Percentiles rank a stretch among this genome's conserved stretches.
These are phyloP conservation scores for Eugnorisma glareosa DNA, from an alignment of 2,888 invertebrate species.

Conservation along the genomic window DNA sequence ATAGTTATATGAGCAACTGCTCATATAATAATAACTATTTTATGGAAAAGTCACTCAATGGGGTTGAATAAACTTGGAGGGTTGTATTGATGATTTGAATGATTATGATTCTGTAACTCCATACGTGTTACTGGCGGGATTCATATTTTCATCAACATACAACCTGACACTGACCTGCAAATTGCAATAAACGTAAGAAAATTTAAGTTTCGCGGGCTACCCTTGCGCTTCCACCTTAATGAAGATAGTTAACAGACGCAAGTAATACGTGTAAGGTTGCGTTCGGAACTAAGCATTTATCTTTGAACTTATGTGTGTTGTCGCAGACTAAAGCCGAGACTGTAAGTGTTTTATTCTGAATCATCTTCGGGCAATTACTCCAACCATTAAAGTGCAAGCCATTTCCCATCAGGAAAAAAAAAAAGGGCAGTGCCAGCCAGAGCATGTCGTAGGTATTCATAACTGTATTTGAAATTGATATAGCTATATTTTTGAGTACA, in stretches of 20 bases:
- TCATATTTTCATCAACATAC: too few species aligned
- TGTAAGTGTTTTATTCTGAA: background rate
- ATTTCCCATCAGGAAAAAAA: too few species aligned
- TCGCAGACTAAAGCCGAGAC: background rate
- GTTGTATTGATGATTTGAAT: too few species aligned
- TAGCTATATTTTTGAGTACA: background rate
- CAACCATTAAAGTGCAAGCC: background rate
- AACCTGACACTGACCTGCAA: too few species aligned
- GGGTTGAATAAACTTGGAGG: too few species aligned
- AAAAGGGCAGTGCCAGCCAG: background rate
- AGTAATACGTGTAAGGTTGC: background rate
- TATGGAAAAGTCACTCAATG: too few species aligned
- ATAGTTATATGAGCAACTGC: background rate
- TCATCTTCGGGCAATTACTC: background rate
- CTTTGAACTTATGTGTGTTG: background rate
- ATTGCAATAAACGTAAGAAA: too few species aligned
- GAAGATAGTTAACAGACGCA: background rate
- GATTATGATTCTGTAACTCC: too few species aligned
- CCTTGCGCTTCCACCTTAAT: too few species aligned
- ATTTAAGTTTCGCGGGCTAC: too few species aligned
- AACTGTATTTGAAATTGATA: slow-evolving; percentile 1
- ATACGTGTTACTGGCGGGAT: too few species aligned
- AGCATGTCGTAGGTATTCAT: background rate
- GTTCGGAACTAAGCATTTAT: background rate
- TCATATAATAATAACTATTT: too few species aligned